Percentiles rank a stretch among this genome's conserved stretches.
These are phyloP conservation scores for Parnassius glacialis DNA, from an alignment of 2,888 invertebrate genomes.

Conservation along the genomic window DNA sequence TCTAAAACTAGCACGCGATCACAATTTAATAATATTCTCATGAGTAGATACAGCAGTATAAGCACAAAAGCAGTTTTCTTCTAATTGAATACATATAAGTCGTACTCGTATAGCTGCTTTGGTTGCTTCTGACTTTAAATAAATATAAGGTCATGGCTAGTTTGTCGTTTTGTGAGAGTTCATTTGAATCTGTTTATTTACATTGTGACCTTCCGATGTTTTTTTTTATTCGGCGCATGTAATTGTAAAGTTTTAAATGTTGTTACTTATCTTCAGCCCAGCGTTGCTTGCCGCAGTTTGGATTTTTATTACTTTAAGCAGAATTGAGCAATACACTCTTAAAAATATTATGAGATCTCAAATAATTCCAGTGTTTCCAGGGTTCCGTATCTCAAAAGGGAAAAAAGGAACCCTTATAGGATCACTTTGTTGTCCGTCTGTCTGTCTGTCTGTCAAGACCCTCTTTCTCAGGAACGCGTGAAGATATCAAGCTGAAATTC, in stretches of 20 bases:
- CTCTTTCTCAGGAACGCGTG: too few species aligned
- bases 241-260: conserved; percentile 29
- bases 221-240: conserved; percentile 35
- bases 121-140: background rate
- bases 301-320: conserved; percentile 6
- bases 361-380: too few species aligned
- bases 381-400: too few species aligned
- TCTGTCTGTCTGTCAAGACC: too few species aligned
- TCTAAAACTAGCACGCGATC: background rate
- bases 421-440: too few species aligned
- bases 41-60: background rate
- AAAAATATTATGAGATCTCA: too few species aligned
- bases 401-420: too few species aligned
- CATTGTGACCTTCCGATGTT: conserved; percentile 39
- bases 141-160: conserved; percentile 34
- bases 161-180: conserved; percentile 25
- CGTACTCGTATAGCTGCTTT: too few species aligned
- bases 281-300: background rate
- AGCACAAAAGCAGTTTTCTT: background rate
- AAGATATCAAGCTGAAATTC: too few species aligned
- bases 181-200: conserved; percentile 41
- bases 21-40: background rate
- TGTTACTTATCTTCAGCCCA: conserved; percentile 23
- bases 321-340: too few species aligned
- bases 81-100: background rate